phyloP scores from a whole-genome alignment of 35 echinoderm and acorn worm species.

The Stichopus chloronotus region DNA sequence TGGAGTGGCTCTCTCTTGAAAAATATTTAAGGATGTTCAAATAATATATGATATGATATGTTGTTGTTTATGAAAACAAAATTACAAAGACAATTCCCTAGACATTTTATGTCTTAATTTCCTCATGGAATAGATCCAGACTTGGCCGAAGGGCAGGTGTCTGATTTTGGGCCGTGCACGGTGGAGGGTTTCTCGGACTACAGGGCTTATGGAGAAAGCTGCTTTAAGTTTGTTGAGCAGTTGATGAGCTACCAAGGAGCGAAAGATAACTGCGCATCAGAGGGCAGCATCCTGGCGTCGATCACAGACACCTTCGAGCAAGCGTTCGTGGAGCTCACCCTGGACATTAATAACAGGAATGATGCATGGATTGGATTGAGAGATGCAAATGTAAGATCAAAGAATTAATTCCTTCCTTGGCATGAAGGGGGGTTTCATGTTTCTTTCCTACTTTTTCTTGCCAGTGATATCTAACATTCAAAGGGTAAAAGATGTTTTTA shows the following conservation, averaged over 20 bases:
- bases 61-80: too few species aligned
- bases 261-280: conserved; percentile 47
- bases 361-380: conserved; percentile 84
- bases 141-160: not conserved
- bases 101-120: too few species aligned
- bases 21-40: too few species aligned
- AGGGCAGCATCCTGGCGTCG: conserved; percentile 67
- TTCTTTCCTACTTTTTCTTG: not conserved
- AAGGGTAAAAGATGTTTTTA: too few species aligned
- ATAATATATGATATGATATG: too few species aligned
- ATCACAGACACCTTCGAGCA: conserved; percentile 76
- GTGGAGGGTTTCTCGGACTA: conserved; percentile 45
- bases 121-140: conserved; percentile 29
- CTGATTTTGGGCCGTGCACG: conserved; percentile 39
- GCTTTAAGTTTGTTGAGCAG: conserved; percentile 66
- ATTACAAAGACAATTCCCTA: too few species aligned
- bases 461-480: too few species aligned
- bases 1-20: too few species aligned
- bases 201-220: conserved; percentile 66
- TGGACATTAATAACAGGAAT: conserved; percentile 52
- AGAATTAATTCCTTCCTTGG: not conserved
- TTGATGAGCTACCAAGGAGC: conserved; percentile 48
- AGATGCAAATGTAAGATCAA: conserved; percentile 51
- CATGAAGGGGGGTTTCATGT: not conserved
- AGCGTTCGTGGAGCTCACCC: conserved; percentile 75